phyloP scores from a whole-genome alignment of 2,888 invertebrate species.

The Mimachlamys varia region DNA sequence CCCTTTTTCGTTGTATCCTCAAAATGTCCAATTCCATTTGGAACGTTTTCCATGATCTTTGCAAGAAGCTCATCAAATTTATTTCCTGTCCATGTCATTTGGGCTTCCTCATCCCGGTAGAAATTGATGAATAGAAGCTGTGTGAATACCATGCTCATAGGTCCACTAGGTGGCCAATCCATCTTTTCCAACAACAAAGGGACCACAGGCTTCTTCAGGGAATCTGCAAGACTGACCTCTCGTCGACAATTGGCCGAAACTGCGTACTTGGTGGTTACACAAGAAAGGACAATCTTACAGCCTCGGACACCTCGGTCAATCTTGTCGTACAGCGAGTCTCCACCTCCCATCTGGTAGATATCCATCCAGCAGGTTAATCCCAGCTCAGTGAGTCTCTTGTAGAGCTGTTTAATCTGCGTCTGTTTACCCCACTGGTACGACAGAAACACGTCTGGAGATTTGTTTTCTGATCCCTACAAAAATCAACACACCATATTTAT shows the following conservation, averaged over 20 bases:
- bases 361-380: constrained; percentile 79
- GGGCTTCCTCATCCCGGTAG: constrained; percentile 59
- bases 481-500: constrained; percentile 33
- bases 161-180: constrained; percentile 78
- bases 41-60: constrained; percentile 57
- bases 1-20: neutral
- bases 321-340: constrained; percentile 79
- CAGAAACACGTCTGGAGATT: constrained; percentile 73
- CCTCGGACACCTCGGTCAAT: constrained; percentile 77
- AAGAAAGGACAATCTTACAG: constrained; percentile 74
- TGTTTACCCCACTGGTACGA: constrained; percentile 80
- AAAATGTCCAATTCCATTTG: neutral
- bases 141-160: constrained; percentile 78
- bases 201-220: constrained; percentile 77
- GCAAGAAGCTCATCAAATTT: constrained; percentile 66
- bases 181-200: constrained; percentile 77
- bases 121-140: constrained; percentile 76
- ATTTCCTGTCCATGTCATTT: constrained; percentile 67
- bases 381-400: constrained; percentile 66
- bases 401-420: constrained; percentile 73
- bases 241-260: constrained; percentile 78
- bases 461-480: constrained; percentile 42
- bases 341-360: constrained; percentile 80
- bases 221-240: constrained; percentile 78
- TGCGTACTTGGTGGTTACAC: constrained; percentile 78